These are phyloP conservation scores for Hemiprocne comata DNA, from an alignment of 2,113 vertebrate species.

Conservation along the genomic window DNA sequence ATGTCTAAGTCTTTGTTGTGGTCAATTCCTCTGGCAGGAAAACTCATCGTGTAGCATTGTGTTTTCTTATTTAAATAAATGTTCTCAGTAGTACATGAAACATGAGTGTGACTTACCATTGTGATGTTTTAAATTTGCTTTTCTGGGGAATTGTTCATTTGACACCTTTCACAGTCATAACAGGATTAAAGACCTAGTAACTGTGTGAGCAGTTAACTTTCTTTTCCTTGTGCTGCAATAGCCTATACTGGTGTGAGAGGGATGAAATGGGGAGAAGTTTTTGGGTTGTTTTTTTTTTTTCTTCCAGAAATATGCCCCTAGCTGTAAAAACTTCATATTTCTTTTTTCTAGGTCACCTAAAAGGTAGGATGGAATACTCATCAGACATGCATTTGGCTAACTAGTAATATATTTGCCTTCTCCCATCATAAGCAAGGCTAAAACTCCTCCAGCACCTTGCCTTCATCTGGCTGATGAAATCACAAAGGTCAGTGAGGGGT, in stretches of 20 bases:
- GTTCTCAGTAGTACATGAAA: not conserved
- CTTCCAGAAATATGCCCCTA: not conserved
- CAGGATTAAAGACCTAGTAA: not conserved
- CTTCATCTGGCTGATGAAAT: not conserved
- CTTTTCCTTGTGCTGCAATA: not conserved
- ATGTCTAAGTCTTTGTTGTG: not conserved
- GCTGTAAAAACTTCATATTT: not conserved
- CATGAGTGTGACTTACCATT: not conserved
- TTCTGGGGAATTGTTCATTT: not conserved
- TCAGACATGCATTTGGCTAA: not conserved
- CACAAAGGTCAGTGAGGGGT: not conserved
- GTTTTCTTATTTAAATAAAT: slow-evolving; percentile 5
- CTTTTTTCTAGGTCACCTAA: not conserved
- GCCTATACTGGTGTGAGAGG: not conserved
- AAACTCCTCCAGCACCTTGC: not conserved
- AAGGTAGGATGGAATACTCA: not conserved
- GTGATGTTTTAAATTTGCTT: not conserved
- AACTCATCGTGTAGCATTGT: not conserved
- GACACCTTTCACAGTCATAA: not conserved
- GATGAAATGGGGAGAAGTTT: not conserved
- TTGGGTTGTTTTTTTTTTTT: not conserved
- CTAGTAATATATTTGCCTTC: not conserved
- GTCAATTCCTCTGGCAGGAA: not conserved
- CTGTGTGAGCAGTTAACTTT: not conserved
- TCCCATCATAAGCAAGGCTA: not conserved